Percentiles rank a stretch among this genome's conserved stretches.
phyloP scores from a whole-genome alignment of 64 coral and sea anemone genomes.

The Porites lutea region DNA sequence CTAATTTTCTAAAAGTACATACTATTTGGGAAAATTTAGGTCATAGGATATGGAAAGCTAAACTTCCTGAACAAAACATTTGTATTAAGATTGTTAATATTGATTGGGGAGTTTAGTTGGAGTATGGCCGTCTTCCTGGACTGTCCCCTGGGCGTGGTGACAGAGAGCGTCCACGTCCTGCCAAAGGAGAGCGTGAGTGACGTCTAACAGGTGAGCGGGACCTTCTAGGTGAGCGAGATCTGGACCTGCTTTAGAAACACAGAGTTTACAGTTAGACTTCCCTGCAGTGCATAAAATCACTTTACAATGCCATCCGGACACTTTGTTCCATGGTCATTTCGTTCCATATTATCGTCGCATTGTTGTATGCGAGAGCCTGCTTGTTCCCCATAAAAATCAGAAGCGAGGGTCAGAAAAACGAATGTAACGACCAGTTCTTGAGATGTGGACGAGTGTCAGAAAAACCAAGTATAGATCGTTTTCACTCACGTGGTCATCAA shows the following conservation, averaged over 20 bases:
- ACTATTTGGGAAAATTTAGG: not conserved
- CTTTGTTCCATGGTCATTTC: no score
- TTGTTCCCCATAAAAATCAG: no score
- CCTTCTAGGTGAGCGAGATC: conserved; percentile 79
- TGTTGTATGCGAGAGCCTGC: no score
- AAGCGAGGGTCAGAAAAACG: no score
- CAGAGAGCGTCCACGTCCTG: conserved; percentile 34
- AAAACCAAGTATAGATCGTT: no score
- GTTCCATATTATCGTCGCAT: no score
- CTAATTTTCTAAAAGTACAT: no score
- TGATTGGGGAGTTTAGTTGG: not conserved
- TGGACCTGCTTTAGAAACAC: conserved; percentile 59
- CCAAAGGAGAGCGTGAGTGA: conserved; percentile 45
- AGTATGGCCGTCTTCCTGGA: conserved; percentile 31
- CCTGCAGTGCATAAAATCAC: not conserved
- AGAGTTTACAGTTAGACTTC: not conserved
- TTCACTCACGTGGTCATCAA: no score
- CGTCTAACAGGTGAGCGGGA: conserved; percentile 47
- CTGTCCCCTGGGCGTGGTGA: conserved; percentile 60
- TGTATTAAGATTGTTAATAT: not conserved
- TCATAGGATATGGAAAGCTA: not conserved
- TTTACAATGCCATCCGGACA: no score
- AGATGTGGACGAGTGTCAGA: no score
- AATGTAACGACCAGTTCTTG: no score
- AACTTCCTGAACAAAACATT: not conserved